These are phyloP conservation scores for Zaprionus africanus DNA, from an alignment of 1,140 invertebrate genomes.

Conservation along the genomic window DNA sequence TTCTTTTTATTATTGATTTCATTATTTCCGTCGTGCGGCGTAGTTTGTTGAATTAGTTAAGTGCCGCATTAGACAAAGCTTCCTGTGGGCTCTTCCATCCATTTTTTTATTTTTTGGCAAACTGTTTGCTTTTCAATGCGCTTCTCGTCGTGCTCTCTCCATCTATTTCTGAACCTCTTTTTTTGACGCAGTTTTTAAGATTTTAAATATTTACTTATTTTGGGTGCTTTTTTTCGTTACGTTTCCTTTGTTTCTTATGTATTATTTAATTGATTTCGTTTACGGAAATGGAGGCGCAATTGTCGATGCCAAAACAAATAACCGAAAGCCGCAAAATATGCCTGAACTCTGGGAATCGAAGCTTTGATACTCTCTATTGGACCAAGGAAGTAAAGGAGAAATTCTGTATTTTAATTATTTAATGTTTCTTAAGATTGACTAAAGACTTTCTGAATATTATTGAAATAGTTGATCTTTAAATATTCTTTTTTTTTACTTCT, in stretches of 20 bases:
- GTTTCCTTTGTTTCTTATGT: constrained; percentile 38
- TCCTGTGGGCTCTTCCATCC: constrained; percentile 19
- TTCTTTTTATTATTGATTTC: constrained; percentile 65
- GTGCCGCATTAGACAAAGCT: constrained; percentile 60
- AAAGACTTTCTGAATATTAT: not conserved
- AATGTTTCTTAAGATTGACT: not conserved
- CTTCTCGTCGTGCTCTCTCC: constrained; percentile 21
- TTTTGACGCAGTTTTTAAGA: constrained; percentile 23
- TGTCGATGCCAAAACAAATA: constrained; percentile 51
- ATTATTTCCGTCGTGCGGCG: constrained; percentile 56
- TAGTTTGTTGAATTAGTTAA: constrained; percentile 81
- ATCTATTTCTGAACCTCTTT: constrained; percentile 1
- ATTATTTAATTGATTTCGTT: constrained; percentile 79
- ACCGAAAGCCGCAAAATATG: constrained; percentile 28
- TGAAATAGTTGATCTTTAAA: not conserved
- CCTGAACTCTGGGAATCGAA: not conserved
- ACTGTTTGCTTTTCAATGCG: constrained; percentile 36
- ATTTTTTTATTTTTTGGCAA: constrained; percentile 4
- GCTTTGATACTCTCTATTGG: constrained; percentile 7
- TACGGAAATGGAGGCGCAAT: constrained; percentile 70
- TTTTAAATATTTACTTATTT: constrained; percentile 71
- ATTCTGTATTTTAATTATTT: not conserved
- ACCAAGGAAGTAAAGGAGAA: not conserved
- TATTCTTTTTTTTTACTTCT: not conserved
- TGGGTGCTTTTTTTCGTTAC: constrained; percentile 11